These are phyloP conservation scores for Latrodectus geometricus DNA, from an alignment of 1,140 invertebrate genomes.

Conservation along the genomic window DNA sequence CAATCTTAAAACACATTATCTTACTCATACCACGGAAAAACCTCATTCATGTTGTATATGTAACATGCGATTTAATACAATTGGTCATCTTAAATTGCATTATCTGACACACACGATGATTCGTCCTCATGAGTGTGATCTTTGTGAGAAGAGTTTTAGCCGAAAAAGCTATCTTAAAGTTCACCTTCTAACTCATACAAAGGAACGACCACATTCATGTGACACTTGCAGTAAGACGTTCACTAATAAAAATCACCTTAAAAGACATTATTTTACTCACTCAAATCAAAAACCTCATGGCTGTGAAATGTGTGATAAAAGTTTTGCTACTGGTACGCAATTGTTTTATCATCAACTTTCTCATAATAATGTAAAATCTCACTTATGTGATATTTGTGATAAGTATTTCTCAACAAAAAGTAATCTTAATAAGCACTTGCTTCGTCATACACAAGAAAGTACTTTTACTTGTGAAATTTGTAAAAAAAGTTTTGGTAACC, in stretches of 20 bases:
- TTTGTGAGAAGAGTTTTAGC: not conserved
- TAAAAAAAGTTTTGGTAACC: not conserved
- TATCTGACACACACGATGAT: not conserved
- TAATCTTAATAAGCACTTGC: not conserved
- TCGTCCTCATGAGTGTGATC: not conserved
- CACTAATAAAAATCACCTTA: not conserved
- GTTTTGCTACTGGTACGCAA: not conserved
- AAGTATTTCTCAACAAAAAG: too few species aligned
- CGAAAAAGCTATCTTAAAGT: not conserved
- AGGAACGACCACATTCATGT: not conserved
- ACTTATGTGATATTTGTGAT: too few species aligned
- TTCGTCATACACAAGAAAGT: not conserved
- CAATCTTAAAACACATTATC: not conserved
- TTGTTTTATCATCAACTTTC: too few species aligned
- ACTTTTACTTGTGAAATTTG: not conserved
- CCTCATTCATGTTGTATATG: not conserved
- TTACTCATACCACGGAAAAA: not conserved
- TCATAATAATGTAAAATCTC: too few species aligned
- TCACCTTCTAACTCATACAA: not conserved
- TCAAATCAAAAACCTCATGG: not conserved
- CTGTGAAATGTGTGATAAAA: conserved; percentile 2
- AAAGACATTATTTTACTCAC: conserved; percentile 4
- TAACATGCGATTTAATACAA: not conserved
- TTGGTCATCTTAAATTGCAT: not conserved
- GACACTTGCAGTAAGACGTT: not conserved